Conservation (phyloP, 2,113 vertebrate genomes). For the Anhinga rufa region DNA sequence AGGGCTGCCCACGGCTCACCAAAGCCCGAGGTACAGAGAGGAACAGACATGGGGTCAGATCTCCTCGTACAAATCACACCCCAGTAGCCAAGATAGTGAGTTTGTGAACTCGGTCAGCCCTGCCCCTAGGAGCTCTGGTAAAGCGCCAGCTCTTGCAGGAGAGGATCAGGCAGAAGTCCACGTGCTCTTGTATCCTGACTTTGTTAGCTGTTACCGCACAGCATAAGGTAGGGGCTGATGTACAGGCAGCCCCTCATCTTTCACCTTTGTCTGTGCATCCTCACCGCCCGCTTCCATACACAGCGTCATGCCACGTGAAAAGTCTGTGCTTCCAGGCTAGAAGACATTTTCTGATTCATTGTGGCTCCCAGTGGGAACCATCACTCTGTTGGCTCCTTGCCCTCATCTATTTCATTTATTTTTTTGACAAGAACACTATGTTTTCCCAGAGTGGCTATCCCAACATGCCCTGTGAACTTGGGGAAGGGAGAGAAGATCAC, state of each 20-base stretch:
- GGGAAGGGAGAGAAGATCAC: background rate
- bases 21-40: background rate
- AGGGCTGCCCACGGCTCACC: background rate
- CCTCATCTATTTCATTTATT: background rate
- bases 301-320: accelerated
- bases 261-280: background rate
- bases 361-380: background rate
- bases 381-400: background rate
- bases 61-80: background rate
- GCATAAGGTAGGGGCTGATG: background rate
- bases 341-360: background rate
- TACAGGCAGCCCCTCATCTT: background rate
- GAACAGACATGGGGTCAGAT: background rate
- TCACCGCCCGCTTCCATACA: background rate
- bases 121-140: background rate
- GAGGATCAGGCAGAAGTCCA: background rate
- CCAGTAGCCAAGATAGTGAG: background rate
- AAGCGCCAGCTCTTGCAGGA: background rate
- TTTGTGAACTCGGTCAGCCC: background rate
- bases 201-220: background rate
- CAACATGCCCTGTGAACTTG: background rate
- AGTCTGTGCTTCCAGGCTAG: background rate
- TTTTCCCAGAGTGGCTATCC: background rate
- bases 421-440: background rate
- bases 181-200: background rate